Evolutionary conservation across 2,888 invertebrate genomes (phyloP).

Genomic region (Diarsia mendica): DNA sequence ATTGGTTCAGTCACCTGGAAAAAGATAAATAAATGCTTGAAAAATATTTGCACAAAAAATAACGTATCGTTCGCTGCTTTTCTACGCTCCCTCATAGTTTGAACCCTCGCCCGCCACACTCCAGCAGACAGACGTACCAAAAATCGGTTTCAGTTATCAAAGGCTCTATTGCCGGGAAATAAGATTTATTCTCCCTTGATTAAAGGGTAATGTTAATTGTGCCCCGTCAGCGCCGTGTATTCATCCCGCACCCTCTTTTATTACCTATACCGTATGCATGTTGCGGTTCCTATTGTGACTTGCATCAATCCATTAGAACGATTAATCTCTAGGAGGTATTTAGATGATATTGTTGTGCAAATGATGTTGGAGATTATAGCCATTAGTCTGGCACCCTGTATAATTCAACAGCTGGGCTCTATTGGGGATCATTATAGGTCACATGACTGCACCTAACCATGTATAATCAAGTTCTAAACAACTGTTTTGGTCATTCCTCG

Average conservation of each 20-base stretch:
- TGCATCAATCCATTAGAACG: conserved; percentile 86
- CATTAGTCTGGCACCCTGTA: conserved; percentile 18
- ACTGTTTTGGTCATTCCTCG: neutral
- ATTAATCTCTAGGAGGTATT: conserved; percentile 82
- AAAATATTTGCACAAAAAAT: conserved; percentile 80
- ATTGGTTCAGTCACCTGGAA: conserved; percentile 74
- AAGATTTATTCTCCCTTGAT: conserved; percentile 73
- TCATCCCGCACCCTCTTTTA: conserved; percentile 87
- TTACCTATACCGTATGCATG: conserved; percentile 87
- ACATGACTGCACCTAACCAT: neutral
- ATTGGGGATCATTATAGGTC: neutral
- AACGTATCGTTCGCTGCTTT: conserved; percentile 78
- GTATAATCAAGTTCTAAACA: neutral
- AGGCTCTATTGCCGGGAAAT: conserved; percentile 70
- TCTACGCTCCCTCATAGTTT: conserved; percentile 81
- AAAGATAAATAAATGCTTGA: conserved; percentile 78
- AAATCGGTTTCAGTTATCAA: conserved; percentile 59
- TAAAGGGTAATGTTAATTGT: conserved; percentile 62
- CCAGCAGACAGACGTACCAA: conserved; percentile 79
- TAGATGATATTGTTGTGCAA: conserved; percentile 77
- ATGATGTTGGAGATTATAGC: conserved; percentile 62
- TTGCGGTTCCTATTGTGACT: conserved; percentile 86
- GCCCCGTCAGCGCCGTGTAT: conserved; percentile 81
- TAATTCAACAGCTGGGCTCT: conserved; percentile 27
- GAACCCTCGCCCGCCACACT: conserved; percentile 85